These are phyloP conservation scores for Synergus laeviventris DNA, from an alignment of 2,888 invertebrate genomes.

Conservation along the genomic window DNA sequence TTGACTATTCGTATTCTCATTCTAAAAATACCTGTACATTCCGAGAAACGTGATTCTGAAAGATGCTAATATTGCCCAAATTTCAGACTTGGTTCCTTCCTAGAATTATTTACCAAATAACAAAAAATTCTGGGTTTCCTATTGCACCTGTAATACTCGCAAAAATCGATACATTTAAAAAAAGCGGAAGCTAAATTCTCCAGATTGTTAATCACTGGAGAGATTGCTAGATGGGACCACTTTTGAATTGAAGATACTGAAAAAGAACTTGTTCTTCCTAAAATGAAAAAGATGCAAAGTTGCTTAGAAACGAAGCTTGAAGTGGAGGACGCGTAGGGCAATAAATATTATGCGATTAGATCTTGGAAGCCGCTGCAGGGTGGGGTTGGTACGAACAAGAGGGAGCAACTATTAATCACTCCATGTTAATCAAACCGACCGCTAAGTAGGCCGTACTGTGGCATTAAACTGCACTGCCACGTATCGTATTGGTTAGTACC, in stretches of 20 bases:
- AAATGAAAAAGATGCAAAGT: constrained; percentile 42
- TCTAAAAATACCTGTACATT: neutral
- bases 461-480: constrained; percentile 67
- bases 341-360: constrained; percentile 74
- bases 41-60: constrained; percentile 16
- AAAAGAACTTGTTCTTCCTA: neutral
- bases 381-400: constrained; percentile 60
- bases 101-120: neutral
- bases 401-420: constrained; percentile 72
- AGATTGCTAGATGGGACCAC: too few relatives aligned
- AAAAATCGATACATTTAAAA: neutral
- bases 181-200: neutral
- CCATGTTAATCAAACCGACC: constrained; percentile 71
- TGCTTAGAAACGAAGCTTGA: constrained; percentile 49
- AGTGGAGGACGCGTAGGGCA: constrained; percentile 67
- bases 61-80: neutral
- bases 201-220: neutral
- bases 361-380: constrained; percentile 62
- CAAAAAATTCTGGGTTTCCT: neutral
- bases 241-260: constrained; percentile 9
- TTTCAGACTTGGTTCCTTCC: neutral
- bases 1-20: constrained; percentile 2
- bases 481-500: constrained; percentile 51
- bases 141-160: neutral
- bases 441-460: constrained; percentile 72